phyloP scores from a whole-genome alignment of 1,140 invertebrate genomes.

The Conus ventricosus region DNA sequence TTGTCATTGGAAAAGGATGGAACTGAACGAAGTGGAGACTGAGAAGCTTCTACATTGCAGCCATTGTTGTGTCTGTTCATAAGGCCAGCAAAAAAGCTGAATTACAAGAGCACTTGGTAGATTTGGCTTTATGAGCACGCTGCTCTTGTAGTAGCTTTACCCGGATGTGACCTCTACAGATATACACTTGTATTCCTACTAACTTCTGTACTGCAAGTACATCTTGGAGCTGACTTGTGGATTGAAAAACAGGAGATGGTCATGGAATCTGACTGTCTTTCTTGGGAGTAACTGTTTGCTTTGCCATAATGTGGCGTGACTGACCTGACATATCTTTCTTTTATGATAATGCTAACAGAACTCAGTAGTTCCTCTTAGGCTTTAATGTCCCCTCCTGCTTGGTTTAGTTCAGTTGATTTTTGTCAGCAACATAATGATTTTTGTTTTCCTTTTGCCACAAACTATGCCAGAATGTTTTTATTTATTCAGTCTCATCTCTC shows the following conservation, averaged over 20 bases:
- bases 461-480: conserved; percentile 25
- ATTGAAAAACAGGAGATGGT: neutral
- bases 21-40: neutral
- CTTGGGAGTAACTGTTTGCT: too few relatives aligned
- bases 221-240: neutral
- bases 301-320: neutral
- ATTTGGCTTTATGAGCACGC: neutral
- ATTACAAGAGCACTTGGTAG: too few relatives aligned
- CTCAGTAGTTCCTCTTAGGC: neutral
- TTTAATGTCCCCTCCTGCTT: neutral
- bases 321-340: neutral
- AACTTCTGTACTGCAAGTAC: neutral
- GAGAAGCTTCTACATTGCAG: neutral
- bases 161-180: neutral
- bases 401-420: neutral
- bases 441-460: conserved; percentile 22
- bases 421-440: neutral
- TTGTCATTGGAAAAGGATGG: neutral
- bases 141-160: neutral
- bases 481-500: neutral
- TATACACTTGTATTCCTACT: neutral
- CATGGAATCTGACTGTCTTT: neutral
- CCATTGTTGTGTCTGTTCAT: neutral
- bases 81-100: neutral
- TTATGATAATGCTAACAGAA: neutral